Evolutionary conservation across 1,140 invertebrate genomes (phyloP), one percentile per base, ranked within the genome.

Genomic region (Cecropterus lyciades): DNA sequence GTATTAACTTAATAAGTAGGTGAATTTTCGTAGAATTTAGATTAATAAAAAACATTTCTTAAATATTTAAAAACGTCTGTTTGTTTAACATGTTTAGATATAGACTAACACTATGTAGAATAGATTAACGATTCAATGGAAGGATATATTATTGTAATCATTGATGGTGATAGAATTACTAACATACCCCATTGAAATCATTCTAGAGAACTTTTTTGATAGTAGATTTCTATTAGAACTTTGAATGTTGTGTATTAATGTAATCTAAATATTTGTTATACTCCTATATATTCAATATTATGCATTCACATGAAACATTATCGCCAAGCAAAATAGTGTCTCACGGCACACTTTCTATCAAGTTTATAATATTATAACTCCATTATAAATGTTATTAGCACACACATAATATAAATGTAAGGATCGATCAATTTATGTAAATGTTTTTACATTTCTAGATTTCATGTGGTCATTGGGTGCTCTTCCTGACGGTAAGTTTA

Each of bases 391-490:
- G 49, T 69, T 63, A 71, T 51, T 79, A 75, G 70, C 70, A 78
- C 67, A 79, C 67, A 84, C 59, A 80, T 73, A 74, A 80, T 73
- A 75, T 73, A 75, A 62, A 74, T 88, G 72, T 87, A 91, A 89
- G 87, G 78, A 89, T 91, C 81, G 89, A 80, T 91, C 88, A 87
- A 91, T 89, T 92, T 92, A 92, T 91, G 88, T 89, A 91, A 89
- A 89, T 94, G 93, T 95, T 94, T 96, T 95, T 94, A 93, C 94
- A 93, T 94, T 96, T 96, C 93, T 97, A 98, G 97, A 98, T 97
- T 98, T 98, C 95, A 98, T 98, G 96, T 98, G 97, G 97, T 98
- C 97, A 93, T 95, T 98, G 95, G 97, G 97, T 95, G 97, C 97
- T 94, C 96, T 98, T 94, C 97, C 97, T 94, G 97, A 98, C 95